phyloP scores from a whole-genome alignment of 2,888 invertebrate species.

The Eremobia ochroleuca region DNA sequence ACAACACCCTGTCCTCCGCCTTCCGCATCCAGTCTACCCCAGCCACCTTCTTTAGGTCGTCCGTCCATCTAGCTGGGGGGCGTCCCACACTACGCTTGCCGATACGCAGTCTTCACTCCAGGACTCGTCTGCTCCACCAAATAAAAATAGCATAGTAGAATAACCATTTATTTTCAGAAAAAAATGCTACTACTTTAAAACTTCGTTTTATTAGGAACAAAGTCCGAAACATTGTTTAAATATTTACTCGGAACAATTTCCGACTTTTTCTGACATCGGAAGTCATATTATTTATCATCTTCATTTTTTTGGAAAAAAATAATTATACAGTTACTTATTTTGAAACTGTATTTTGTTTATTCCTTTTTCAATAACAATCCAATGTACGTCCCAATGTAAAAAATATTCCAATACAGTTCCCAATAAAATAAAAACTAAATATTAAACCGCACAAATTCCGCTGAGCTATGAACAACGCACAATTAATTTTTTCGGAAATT shows the following conservation, averaged over 20 bases:
- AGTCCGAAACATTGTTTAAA: not conserved
- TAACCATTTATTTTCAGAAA: too few species aligned
- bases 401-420: not conserved
- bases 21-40: too few species aligned
- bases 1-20: too few species aligned
- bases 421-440: not conserved
- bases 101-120: too few species aligned
- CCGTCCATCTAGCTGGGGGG: too few species aligned
- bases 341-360: not conserved
- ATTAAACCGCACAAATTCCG: not conserved
- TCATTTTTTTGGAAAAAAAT: not conserved
- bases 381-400: not conserved
- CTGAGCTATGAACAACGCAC: not conserved
- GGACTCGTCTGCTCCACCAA: too few species aligned
- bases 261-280: not conserved
- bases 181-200: not conserved
- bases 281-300: not conserved
- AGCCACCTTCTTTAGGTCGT: too few species aligned
- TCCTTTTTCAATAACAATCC: not conserved
- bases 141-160: not conserved
- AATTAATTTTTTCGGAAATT: constrained; percentile 3
- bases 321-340: too few species aligned
- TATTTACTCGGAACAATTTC: not conserved
- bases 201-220: not conserved
- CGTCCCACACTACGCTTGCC: too few species aligned